phyloP scores from a whole-genome alignment of 2,113 vertebrate genomes.

The Petroica traversi region DNA sequence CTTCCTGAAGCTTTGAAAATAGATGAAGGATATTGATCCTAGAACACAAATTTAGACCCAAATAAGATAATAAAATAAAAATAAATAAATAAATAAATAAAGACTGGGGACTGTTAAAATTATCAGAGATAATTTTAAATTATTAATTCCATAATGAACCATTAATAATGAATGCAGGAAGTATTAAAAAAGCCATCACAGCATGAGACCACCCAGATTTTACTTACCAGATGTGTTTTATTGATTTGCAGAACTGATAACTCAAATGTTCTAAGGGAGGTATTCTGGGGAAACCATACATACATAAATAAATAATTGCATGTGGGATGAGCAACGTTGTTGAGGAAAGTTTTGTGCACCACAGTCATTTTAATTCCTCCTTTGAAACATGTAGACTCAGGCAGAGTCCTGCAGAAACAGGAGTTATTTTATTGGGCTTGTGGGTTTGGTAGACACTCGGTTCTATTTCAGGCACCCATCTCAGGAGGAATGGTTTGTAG shows the following conservation, averaged over 20 bases:
- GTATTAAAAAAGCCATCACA: slow-evolving; percentile 69
- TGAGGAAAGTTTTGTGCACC: slow-evolving; percentile 19
- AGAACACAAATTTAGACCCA: background rate
- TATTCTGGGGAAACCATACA: slow-evolving; percentile 37
- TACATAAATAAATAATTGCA: slow-evolving; percentile 72
- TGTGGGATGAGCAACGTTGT: slow-evolving; percentile 33
- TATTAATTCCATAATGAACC: slow-evolving; percentile 75
- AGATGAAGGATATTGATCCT: background rate
- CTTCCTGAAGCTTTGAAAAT: background rate
- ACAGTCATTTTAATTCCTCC: background rate
- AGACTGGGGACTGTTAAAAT: slow-evolving; percentile 62
- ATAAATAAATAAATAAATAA: background rate
- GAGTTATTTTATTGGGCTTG: background rate
- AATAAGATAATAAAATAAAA: background rate
- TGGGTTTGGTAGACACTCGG: background rate
- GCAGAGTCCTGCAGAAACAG: background rate
- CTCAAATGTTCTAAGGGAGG: slow-evolving; percentile 52
- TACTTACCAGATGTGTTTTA: slow-evolving; percentile 71
- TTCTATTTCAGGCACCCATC: slow-evolving; percentile 2
- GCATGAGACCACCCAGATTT: slow-evolving; percentile 40
- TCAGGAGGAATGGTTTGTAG: background rate
- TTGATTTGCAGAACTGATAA: slow-evolving; percentile 71
- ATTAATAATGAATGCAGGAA: slow-evolving; percentile 75
- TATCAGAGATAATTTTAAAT: slow-evolving; percentile 70
- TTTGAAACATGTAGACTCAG: background rate